These are phyloP conservation scores for Molorchus minor DNA, from an alignment of 2,888 invertebrate genomes.

Conservation along the genomic window DNA sequence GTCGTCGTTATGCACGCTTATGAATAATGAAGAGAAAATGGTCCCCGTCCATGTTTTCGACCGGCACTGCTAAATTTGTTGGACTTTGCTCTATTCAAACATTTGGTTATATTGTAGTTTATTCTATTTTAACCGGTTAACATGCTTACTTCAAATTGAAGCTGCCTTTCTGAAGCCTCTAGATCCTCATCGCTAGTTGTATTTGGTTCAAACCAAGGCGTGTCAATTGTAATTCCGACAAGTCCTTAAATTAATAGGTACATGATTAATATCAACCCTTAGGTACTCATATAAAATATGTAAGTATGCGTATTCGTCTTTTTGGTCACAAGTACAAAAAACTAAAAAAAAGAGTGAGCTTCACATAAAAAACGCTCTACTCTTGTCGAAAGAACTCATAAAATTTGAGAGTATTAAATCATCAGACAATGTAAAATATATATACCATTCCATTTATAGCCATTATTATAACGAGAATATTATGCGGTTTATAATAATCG, in stretches of 20 bases:
- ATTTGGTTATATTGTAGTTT: too few species aligned
- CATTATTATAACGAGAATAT: background rate
- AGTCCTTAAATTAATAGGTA: constrained; percentile 67
- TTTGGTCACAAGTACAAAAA: background rate
- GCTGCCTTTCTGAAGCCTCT: constrained; percentile 65
- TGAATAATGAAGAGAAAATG: too few species aligned
- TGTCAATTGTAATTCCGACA: constrained; percentile 68
- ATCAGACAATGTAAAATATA: background rate
- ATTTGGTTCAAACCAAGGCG: constrained; percentile 67
- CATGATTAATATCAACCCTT: background rate
- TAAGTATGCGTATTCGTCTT: too few species aligned
- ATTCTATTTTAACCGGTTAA: too few species aligned
- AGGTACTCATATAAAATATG: background rate
- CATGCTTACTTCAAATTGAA: constrained; percentile 65
- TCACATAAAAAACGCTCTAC: background rate
- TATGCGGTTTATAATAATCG: background rate
- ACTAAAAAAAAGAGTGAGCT: background rate
- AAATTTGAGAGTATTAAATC: too few species aligned
- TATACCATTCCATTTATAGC: background rate
- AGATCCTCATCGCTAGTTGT: constrained; percentile 63
- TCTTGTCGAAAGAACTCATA: too few species aligned
- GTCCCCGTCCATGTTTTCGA: too few species aligned
- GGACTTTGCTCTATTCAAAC: too few species aligned
- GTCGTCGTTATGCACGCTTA: too few species aligned
- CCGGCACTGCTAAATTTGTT: too few species aligned